Conservation (phyloP, 2,113 vertebrate species). For the Perognathus longimembris region DNA sequence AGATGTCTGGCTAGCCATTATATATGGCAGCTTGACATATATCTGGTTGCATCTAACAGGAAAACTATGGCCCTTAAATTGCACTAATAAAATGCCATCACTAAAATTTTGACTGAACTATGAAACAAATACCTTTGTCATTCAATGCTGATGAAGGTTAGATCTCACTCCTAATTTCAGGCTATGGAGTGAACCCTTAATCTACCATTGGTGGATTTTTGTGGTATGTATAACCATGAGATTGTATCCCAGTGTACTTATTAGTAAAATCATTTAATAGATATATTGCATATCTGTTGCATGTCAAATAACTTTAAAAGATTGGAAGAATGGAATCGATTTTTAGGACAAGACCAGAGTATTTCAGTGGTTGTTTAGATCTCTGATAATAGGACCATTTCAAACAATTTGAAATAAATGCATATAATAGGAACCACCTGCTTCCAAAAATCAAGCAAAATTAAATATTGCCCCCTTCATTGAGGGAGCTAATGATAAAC, state of each 20-base stretch:
- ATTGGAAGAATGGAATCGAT: neutral
- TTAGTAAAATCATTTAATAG: conserved; percentile 35
- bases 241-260: neutral
- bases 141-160: conserved; percentile 5
- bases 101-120: conserved; percentile 5
- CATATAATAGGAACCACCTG: neutral
- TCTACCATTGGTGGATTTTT: conserved; percentile 31
- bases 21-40: conserved; percentile 47
- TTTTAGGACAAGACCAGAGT: neutral
- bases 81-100: conserved; percentile 61
- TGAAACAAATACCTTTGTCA: conserved; percentile 8
- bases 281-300: neutral
- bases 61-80: conserved; percentile 45
- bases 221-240: neutral
- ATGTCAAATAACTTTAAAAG: neutral
- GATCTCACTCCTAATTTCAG: neutral
- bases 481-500: neutral
- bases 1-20: conserved; percentile 64
- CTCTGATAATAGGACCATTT: neutral
- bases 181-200: neutral
- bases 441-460: neutral
- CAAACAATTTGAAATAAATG: conserved; percentile 41
- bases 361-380: neutral
- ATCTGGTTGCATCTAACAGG: conserved; percentile 30
- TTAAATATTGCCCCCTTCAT: neutral